phyloP scores from a whole-genome alignment of 2,888 invertebrate genomes.

The Nemapogon koenigi region DNA sequence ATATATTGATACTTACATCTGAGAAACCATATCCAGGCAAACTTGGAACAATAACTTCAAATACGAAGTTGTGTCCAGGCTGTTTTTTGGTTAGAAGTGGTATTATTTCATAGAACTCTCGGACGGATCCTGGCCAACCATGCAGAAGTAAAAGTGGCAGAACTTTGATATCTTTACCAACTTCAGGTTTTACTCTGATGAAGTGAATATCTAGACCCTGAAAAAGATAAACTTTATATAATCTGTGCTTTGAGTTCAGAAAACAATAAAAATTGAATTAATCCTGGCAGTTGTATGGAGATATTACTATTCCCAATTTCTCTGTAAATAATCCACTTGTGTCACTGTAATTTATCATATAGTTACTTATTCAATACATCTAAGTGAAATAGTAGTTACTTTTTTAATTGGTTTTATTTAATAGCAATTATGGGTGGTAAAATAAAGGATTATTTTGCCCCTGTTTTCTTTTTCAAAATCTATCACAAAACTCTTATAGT shows the following conservation, averaged over 20 bases:
- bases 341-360: too few relatives aligned
- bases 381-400: too few relatives aligned
- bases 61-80: slow-evolving; percentile 46
- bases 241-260: too few relatives aligned
- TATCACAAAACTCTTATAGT: too few relatives aligned
- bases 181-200: slow-evolving; percentile 70
- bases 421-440: too few relatives aligned
- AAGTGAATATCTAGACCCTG: slow-evolving; percentile 78
- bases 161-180: slow-evolving; percentile 32
- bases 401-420: too few relatives aligned
- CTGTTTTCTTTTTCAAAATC: too few relatives aligned
- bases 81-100: slow-evolving; percentile 63
- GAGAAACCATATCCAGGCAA: slow-evolving; percentile 60
- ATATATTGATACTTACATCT: slow-evolving; percentile 41
- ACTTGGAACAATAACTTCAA: slow-evolving; percentile 68
- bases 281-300: slow-evolving; percentile 82
- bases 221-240: too few relatives aligned
- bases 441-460: too few relatives aligned
- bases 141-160: slow-evolving; percentile 77
- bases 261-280: slow-evolving; percentile 70
- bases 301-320: too few relatives aligned
- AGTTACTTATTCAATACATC: too few relatives aligned
- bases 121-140: slow-evolving; percentile 89
- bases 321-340: too few relatives aligned
- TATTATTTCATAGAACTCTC: slow-evolving; percentile 83